Percentiles rank a stretch among this genome's conserved stretches.
These are phyloP conservation scores for Pseudorhombus dupliciocellatus DNA, from an alignment of 2,113 vertebrate species.

Conservation along the genomic window DNA sequence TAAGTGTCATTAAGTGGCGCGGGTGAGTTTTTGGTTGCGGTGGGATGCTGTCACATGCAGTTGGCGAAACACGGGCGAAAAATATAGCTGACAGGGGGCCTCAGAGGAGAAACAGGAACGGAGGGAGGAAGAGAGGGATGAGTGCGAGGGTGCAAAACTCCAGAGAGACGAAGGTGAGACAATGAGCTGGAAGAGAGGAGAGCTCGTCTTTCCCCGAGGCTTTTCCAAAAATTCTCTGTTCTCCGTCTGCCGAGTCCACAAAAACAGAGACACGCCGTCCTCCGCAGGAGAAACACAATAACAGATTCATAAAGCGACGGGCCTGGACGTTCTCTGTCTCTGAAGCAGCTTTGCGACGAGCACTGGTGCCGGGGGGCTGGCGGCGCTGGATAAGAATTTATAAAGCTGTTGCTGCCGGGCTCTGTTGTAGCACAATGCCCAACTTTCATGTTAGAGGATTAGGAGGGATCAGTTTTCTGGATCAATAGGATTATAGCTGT, in stretches of 20 bases:
- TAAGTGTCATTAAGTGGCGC: slow-evolving; percentile 58
- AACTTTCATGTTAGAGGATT: slow-evolving; percentile 61
- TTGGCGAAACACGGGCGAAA: slow-evolving; percentile 15
- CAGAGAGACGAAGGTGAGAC: slow-evolving; percentile 45
- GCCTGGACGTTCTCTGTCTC: slow-evolving; percentile 4
- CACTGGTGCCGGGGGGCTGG: neutral
- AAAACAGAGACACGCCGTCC: neutral
- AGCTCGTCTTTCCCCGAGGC: slow-evolving; percentile 47
- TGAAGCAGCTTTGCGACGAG: slow-evolving; percentile 20
- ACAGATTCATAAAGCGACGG: slow-evolving; percentile 32
- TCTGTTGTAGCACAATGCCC: slow-evolving; percentile 19
- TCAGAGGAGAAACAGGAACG: neutral
- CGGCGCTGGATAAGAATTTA: neutral
- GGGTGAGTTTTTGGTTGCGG: slow-evolving; percentile 30
- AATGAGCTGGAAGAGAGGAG: slow-evolving; percentile 11
- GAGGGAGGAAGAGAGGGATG: neutral
- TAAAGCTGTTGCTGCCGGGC: slow-evolving; percentile 30
- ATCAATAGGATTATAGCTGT: slow-evolving; percentile 67
- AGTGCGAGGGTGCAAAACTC: slow-evolving; percentile 32
- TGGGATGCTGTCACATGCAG: slow-evolving; percentile 31
- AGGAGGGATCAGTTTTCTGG: slow-evolving; percentile 55
- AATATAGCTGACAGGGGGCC: neutral
- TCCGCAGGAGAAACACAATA: slow-evolving; percentile 33
- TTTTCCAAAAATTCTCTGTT: slow-evolving; percentile 47
- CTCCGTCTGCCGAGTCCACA: slow-evolving; percentile 46